A percentile compares a stretch with the other conserved stretches of the same genome.
These are phyloP conservation scores for Lasioglossum vierecki DNA, from an alignment of 2,888 invertebrate species.

Conservation along the genomic window DNA sequence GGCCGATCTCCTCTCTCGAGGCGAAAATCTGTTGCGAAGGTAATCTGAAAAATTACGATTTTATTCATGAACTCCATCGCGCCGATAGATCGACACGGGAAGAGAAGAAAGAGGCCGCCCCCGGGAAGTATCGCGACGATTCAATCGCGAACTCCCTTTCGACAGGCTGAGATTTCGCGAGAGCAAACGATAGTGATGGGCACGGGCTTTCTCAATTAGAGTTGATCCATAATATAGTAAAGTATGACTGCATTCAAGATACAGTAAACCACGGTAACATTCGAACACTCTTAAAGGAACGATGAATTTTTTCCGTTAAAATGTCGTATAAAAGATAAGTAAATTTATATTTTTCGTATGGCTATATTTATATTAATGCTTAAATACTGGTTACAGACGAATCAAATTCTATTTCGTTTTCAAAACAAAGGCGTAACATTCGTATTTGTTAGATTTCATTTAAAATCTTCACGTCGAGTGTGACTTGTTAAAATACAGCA, in stretches of 20 bases:
- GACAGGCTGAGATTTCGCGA: constrained; percentile 54
- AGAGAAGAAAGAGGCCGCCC: constrained; percentile 15
- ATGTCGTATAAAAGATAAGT: no score
- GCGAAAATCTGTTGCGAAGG: constrained; percentile 70
- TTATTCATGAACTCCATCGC: constrained; percentile 81
- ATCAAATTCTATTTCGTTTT: no score
- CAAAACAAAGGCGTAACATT: no score
- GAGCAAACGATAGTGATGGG: constrained; percentile 20
- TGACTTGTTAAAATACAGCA: no score
- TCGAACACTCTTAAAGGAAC: no score
- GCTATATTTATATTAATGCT: no score
- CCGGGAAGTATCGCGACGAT: constrained; percentile 57
- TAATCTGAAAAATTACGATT: constrained; percentile 81
- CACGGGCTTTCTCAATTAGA: constrained; percentile 42
- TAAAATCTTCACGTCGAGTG: no score
- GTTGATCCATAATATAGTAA: background rate
- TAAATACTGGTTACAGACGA: no score
- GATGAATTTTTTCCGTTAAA: no score
- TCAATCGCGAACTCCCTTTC: constrained; percentile 67
- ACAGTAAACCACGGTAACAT: no score
- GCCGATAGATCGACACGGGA: constrained; percentile 68
- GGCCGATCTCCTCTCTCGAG: constrained; percentile 59
- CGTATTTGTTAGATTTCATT: no score
- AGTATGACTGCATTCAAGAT: background rate
- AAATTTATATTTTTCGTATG: no score